Base-by-base conservation (phyloP, 2,113 vertebrate species). In the Muntiacus reevesi region DNA sequence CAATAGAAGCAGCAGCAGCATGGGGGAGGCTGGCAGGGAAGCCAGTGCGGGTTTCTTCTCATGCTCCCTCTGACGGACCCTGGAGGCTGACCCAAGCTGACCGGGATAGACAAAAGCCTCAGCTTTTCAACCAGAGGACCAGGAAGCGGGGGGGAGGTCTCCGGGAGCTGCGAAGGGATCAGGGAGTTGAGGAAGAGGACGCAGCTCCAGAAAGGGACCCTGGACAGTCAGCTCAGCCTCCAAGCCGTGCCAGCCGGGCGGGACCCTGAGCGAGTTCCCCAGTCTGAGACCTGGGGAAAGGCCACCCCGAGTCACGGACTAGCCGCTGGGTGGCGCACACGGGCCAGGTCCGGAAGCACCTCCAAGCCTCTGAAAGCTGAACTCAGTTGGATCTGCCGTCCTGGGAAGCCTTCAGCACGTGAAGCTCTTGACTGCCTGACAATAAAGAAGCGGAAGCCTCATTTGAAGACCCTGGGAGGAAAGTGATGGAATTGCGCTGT, bases 381-480 rank as follows among this genome's bases (percentile, higher is more conserved):
- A 2, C 28, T 25, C 1, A 0, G 0, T 5, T 23, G 13, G 2
- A 57, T n/a, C 14, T 6, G 2, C 14, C 1, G 19, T 27, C 8
- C 5, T 3, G 17, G 16, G 40, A 19, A 30, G 55, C 16, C 64
- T 25, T 50, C 67, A 23, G 43, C 67, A 15, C 6, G 0, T 14
- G 36, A 19, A 19, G 7, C 16, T 78, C 6, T 17, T 52, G 74
- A 45, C 4, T 1, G 1, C 71, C 57, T 0, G 36, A 59, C 50
- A 5, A 43, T 27, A 5, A 74, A 28, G 76, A 55, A n/a, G 17
- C 3, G 0, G 5, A 55, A 50, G 9, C 43, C 23, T 17, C 7
- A 13, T 1, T 7, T 19, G 10, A 40, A 36, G 83, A 60, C 40
- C 17, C 16, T 30, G 9, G 7, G 9, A 36, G 45, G 4, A 3